These are phyloP conservation scores for Phoebastria nigripes DNA, from an alignment of 2,797 vertebrate genomes.

Conservation along the genomic window DNA sequence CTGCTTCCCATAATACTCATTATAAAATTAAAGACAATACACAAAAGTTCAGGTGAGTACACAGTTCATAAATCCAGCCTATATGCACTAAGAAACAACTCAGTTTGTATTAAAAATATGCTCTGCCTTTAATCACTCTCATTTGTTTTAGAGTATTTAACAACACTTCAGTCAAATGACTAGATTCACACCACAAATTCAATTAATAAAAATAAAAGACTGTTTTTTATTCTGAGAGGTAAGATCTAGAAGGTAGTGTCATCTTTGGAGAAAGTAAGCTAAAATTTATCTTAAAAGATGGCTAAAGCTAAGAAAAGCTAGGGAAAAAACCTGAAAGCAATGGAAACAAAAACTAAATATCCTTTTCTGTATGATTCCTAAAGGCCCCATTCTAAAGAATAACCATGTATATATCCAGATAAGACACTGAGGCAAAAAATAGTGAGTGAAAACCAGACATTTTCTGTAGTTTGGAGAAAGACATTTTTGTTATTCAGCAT, in stretches of 20 bases:
- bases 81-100: background rate
- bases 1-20: background rate
- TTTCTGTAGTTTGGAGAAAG: background rate
- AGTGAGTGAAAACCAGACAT: background rate
- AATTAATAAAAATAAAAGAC: background rate
- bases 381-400: background rate
- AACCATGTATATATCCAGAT: background rate
- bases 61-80: background rate
- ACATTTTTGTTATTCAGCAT: background rate
- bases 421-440: background rate
- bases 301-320: background rate
- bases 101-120: background rate
- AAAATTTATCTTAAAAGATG: background rate
- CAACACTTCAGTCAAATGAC: background rate
- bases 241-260: background rate
- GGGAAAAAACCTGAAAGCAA: background rate
- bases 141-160: background rate
- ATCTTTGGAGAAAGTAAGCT: background rate
- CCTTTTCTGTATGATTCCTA: background rate
- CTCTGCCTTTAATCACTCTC: background rate
- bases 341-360: background rate
- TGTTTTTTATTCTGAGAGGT: background rate
- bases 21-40: background rate
- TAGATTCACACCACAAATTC: background rate
- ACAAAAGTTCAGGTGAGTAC: background rate